Base-by-base conservation (phyloP, 2,113 vertebrate genomes). In the Onychostruthus taczanowskii region DNA sequence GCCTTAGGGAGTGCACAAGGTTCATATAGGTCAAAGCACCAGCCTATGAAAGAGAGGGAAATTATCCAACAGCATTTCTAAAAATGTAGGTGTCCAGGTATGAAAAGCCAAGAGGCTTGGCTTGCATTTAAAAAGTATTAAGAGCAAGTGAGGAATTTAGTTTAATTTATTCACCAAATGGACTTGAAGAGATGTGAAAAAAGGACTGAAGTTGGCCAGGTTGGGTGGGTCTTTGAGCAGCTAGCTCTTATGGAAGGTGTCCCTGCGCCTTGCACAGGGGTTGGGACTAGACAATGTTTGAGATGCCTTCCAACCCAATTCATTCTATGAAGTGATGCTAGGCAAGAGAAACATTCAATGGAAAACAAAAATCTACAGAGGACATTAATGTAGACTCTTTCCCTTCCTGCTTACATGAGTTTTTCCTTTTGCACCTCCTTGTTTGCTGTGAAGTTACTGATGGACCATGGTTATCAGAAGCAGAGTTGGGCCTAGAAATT, bases 51-150 rank as follows among this genome's bases (percentile, higher is more conserved):
- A 83, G 72, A 84, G 50, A 72, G 47, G 84, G n/a, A 80, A 74
- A 91, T 62, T 61, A 79, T 47, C 92, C 83, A 53, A 9, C 18
- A 82, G 64, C 56, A 49, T 84, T 87, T 80, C 62, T 1, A 2
- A 75, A 92, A 56, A 43, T 49, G 49, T 56, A 28, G 35, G 64
- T 89, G 83, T 64, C 83, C 95, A 90, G 12, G 11, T 62, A 67
- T 77, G 33, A 96, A 91, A 92, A 93, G 24, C 28, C 66, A 95
- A 84, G 83, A 86, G 33, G 81, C 41, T 89, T 94, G 72, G 53
- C 77, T 94, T 93, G 84, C 94, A 50, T 81, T 95, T 96, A 41
- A 86, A 93, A 95, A 75, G 55, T 64, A 67, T 50, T 82, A 78
- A 86, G 39, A 86, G 63, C 59, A 91, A 93, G 62, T 50, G 43